Base-by-base conservation (phyloP, 2,797 vertebrate species). In the Perodicticus potto region DNA sequence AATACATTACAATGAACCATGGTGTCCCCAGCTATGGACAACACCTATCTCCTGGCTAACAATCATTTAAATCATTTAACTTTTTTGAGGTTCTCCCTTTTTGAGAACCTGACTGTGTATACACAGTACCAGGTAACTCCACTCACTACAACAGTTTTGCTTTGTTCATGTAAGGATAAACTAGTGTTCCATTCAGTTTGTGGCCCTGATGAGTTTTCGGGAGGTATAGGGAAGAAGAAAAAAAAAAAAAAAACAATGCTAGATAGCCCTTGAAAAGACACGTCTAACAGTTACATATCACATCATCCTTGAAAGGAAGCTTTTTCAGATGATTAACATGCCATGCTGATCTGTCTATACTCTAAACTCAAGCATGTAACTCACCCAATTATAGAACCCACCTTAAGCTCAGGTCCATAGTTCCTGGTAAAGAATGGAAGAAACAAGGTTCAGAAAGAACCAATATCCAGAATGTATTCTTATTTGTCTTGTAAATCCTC, bases 401-500 rank as follows among this genome's bases (percentile, higher is more conserved):
- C 81, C 74, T 89, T 87, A 93, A 93, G 67, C 77, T 93, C 81
- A 93, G 34, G 74, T 91, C 92, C 69, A 77, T 67, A 95, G 73
- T 74, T 91, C 65, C 82, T 96, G 85, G 73, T 76, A 95, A 96
- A 96, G 65, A 97, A 94, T 72, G 76, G 77, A 77, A 95, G 57
- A 89, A 37, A 90, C 63, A 94, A 96, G 29, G 80, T 89, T 93
- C 67, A 73, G 61, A 96, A 94, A 93, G 63, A 76, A 74, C 49
- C 90, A 95, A 76, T n/a, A 92, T 65, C 40, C 80, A 91, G 32
- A 95, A 91, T 49, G 29, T 69, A 65, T 73, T 91, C 34, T 80
- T 93, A 63, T 90, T 81, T 95, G 74, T 81, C 76, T 81, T 43
- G 2, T 82, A 96, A 94, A 93, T 94, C 40, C 81, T 94, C 87